Percentiles rank a stretch among this genome's conserved stretches.
Conservation (phyloP, 2,113 vertebrate species). For the Anolis carolinensis region DNA sequence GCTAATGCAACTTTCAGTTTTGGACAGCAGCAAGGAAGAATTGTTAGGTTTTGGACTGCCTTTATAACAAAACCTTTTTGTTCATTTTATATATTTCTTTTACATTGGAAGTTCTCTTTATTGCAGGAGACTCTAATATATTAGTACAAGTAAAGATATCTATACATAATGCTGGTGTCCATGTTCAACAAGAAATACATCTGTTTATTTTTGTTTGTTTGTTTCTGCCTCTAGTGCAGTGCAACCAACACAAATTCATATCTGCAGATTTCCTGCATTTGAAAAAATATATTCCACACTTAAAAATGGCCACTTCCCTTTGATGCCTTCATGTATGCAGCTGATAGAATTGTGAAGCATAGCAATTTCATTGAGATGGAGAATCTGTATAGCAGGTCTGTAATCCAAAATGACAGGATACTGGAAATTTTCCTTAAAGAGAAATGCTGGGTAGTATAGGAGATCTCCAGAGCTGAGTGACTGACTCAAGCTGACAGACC, state of each 20-base stretch:
- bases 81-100: too few species aligned
- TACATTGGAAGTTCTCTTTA: too few species aligned
- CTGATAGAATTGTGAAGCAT: slow-evolving; percentile 26
- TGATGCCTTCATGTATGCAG: neutral
- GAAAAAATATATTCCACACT: slow-evolving; percentile 2
- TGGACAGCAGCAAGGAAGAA: neutral
- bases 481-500: slow-evolving; percentile 61
- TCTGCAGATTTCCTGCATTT: neutral
- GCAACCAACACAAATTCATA: slow-evolving; percentile 17
- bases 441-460: slow-evolving; percentile 54
- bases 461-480: slow-evolving; percentile 48
- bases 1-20: neutral
- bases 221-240: neutral
- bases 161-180: neutral
- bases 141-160: neutral
- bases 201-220: neutral
- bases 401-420: slow-evolving; percentile 58
- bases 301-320: neutral
- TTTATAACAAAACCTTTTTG: too few species aligned
- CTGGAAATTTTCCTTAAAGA: slow-evolving; percentile 62
- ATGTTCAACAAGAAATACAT: neutral
- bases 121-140: neutral
- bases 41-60: too few species aligned
- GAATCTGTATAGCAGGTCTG: slow-evolving; percentile 12
- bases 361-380: slow-evolving; percentile 51